Percentiles rank a stretch among this genome's conserved stretches.
Conservation (phyloP, 2,113 vertebrate species). For the Oncorhynchus gorbuscha region DNA sequence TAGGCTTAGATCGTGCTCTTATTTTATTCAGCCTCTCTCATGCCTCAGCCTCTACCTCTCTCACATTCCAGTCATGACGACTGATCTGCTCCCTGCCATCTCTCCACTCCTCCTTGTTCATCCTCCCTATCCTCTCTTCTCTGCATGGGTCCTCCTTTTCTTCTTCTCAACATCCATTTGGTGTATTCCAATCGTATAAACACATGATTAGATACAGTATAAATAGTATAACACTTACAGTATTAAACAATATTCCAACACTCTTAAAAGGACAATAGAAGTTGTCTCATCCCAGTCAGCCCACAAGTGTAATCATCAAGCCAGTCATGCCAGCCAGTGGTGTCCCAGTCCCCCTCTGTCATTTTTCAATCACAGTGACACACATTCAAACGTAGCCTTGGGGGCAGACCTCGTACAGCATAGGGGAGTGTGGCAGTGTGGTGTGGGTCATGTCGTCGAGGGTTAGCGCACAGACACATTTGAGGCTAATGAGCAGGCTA, state of each 20-base stretch:
- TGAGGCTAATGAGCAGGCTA: slow-evolving; percentile 7
- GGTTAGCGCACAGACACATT: slow-evolving; percentile 5
- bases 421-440: not conserved
- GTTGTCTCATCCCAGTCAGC: not conserved
- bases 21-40: not conserved
- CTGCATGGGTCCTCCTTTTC: not conserved
- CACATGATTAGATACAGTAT: not conserved
- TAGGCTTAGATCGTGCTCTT: not conserved
- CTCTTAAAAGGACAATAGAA: too few species aligned
- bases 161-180: not conserved
- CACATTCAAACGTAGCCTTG: not conserved
- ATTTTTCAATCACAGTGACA: not conserved
- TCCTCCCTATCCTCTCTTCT: not conserved
- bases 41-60: not conserved
- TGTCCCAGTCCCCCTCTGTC: not conserved
- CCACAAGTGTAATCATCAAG: too few species aligned
- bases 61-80: slow-evolving; percentile 3
- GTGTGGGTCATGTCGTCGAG: not conserved
- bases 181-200: not conserved
- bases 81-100: not conserved
- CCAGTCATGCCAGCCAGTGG: not conserved
- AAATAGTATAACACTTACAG: not conserved
- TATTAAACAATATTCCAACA: not conserved
- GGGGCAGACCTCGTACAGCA: not conserved
- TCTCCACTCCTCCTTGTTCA: not conserved